Evolutionary conservation across 1,140 invertebrate species (phyloP), one percentile per base, ranked within the genome.

Genomic region (Drosophila pseudoananassae): DNA sequence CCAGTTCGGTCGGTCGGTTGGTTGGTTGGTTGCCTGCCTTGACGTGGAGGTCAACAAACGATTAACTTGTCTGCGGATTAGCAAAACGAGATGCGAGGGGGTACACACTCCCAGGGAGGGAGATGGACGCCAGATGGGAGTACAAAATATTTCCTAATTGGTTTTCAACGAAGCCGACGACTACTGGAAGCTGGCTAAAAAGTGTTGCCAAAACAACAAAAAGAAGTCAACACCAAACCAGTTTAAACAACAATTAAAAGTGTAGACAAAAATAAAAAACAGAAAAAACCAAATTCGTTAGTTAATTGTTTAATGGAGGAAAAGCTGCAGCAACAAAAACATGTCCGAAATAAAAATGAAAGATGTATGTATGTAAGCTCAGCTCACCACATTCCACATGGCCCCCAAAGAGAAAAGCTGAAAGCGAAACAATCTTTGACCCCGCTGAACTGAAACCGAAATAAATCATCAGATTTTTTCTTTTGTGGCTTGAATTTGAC

Each of bases 61-160:
- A 87, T 87, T 88, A 88, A 87, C 82, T 87, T 87, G 82, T 82
- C 78, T 87, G 83, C 51, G 82, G 82, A 85, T 85, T 85, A 85
- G 68, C 64, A 20, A 51, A 31, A 20, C 23, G 25, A 71, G 46
- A 50, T 25, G 17, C 8, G 17, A 46, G 40, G 12, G 45, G 49
- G 47, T 49, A 51, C 40, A 46, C 69, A 65, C 17, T 31, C 46
- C 25, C 46, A 40, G 20, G 20, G 20, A 3, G 49, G 66, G 60
- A 54, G 64, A 66, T n/a, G 25, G 64, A 66, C 17, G 25, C 63
- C 65, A 46, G 43, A 25, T 65, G 49, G 64, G 54, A 68, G 61
- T 69, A 66, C 43, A 47, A 69, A 69, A 70, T 70, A 70, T 70
- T 54, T 69, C 63, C 66, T 70, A 70, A 70, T 70, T 70, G 66